Percentiles rank a stretch among this genome's conserved stretches.
Evolutionary conservation across 1,140 invertebrate genomes (phyloP).

Genomic region (Ceratosolen fusciceps): DNA sequence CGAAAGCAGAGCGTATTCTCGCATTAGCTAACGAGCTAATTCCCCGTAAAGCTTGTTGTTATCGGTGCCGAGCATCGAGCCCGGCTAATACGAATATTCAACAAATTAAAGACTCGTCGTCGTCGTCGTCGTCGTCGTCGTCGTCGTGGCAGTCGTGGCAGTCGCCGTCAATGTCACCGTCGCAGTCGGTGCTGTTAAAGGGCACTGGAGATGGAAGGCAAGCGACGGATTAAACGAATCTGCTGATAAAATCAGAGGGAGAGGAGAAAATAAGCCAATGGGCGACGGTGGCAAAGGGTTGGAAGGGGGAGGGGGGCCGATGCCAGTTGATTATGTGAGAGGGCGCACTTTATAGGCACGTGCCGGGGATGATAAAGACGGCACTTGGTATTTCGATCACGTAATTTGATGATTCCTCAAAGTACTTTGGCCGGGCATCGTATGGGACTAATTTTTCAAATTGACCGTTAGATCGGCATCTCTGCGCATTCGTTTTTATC

Average conservation of each 20-base stretch:
- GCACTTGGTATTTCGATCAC: conserved; percentile 48
- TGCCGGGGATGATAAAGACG: conserved; percentile 30
- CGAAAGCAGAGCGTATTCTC: no score
- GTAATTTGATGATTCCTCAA: conserved; percentile 46
- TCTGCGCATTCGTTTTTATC: background rate
- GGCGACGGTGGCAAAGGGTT: background rate
- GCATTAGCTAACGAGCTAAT: no score
- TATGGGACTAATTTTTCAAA: conserved; percentile 44
- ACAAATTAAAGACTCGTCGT: no score
- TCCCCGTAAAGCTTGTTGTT: no score
- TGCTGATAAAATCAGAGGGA: conserved; percentile 8
- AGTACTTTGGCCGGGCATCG: conserved; percentile 4
- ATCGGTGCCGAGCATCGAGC: no score
- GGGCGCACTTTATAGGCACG: conserved; percentile 38
- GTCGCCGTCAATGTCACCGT: no score
- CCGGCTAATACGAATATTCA: no score
- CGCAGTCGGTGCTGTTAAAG: background rate
- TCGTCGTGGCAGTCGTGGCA: no score
- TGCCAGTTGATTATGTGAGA: conserved; percentile 32
- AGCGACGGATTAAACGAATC: conserved; percentile 26
- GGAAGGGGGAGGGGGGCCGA: background rate
- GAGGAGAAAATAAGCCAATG: conserved; percentile 20
- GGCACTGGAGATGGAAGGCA: conserved; percentile 26
- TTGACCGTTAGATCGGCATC: conserved; percentile 20
- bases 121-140: no score